A percentile compares a stretch with the other conserved stretches of the same genome.
Conservation (phyloP, 1,140 invertebrate genomes). For the Cydia strobilella region DNA sequence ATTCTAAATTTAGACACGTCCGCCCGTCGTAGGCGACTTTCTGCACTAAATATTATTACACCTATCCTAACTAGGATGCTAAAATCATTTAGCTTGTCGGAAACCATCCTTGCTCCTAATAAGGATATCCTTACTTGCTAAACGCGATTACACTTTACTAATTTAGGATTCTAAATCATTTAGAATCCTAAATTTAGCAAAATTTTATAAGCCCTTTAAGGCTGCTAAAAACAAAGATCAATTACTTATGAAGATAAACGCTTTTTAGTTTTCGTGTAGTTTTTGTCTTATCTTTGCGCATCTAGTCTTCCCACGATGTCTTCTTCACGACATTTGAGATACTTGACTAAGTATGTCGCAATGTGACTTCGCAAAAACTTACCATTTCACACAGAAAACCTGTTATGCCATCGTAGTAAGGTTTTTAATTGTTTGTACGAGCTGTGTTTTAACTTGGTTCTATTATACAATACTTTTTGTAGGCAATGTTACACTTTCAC, state of each 20-base stretch:
- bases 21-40: too few species aligned
- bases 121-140: too few species aligned
- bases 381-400: background rate
- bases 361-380: background rate
- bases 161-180: too few species aligned
- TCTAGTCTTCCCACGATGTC: slow-evolving; percentile 43
- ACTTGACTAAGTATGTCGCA: slow-evolving; percentile 28
- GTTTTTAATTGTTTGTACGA: background rate
- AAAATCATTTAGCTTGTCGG: too few species aligned
- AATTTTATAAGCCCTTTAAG: too few species aligned
- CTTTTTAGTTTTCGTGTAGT: background rate
- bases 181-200: too few species aligned
- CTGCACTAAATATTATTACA: too few species aligned
- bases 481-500: slow-evolving; percentile 24
- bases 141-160: too few species aligned
- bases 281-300: slow-evolving; percentile 32
- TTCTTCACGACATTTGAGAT: slow-evolving; percentile 37
- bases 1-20: too few species aligned
- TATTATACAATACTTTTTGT: slow-evolving; percentile 20
- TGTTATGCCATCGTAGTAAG: background rate
- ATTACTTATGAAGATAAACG: background rate
- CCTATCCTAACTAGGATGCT: too few species aligned
- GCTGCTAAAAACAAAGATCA: background rate
- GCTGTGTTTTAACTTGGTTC: background rate
- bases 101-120: too few species aligned